Conservation (phyloP, 2,888 invertebrate genomes). For the Sussaba pulchella region DNA sequence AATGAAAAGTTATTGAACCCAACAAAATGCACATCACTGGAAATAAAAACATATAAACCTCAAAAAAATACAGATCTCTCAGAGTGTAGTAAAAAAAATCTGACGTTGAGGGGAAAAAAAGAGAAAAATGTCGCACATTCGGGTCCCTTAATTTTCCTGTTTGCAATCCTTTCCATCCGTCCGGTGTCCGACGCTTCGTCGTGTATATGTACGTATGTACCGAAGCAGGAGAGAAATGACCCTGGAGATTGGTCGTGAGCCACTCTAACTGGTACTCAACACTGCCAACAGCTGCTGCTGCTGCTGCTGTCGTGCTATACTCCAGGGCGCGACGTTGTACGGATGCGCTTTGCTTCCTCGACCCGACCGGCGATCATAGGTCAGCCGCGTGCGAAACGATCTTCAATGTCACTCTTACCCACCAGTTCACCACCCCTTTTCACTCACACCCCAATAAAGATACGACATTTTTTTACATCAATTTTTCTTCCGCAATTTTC, state of each 20-base stretch:
- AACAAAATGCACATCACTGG: too few species aligned
- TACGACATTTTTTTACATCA: background rate
- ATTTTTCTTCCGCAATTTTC: background rate
- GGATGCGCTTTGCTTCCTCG: slow-evolving; percentile 55
- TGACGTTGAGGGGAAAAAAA: background rate
- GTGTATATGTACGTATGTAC: background rate
- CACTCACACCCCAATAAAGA: slow-evolving; percentile 23
- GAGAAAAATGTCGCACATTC: background rate
- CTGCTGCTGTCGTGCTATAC: slow-evolving; percentile 26
- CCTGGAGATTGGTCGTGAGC: slow-evolving; percentile 53
- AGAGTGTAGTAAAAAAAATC: too few species aligned
- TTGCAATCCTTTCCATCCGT: background rate
- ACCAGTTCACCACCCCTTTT: background rate
- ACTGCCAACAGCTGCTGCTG: background rate
- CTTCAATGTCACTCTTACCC: slow-evolving; percentile 60
- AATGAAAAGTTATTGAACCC: too few species aligned
- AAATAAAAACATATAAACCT: too few species aligned
- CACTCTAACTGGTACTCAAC: slow-evolving; percentile 17
- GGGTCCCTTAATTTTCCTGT: slow-evolving; percentile 4
- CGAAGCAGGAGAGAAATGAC: slow-evolving; percentile 37
- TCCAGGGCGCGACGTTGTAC: slow-evolving; percentile 48
- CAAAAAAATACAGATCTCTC: too few species aligned
- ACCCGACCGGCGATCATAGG: slow-evolving; percentile 48
- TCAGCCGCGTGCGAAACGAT: slow-evolving; percentile 60
- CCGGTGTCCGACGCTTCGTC: background rate